Conservation (phyloP, 2,797 vertebrate species). For the Oceanodroma leucorhoa region DNA sequence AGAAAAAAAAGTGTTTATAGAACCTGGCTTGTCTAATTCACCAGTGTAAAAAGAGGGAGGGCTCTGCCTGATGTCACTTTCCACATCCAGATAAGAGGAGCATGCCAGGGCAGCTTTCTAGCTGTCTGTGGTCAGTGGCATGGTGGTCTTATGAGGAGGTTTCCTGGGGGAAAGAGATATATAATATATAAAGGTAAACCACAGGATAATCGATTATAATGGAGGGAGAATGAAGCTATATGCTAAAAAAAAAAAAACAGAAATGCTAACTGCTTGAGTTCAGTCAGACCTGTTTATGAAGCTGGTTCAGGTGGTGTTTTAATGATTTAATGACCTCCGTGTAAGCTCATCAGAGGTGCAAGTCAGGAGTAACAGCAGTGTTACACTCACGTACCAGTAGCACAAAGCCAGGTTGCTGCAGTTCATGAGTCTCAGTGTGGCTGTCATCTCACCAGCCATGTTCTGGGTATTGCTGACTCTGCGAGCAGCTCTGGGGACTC, state of each 20-base stretch:
- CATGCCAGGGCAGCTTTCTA: neutral
- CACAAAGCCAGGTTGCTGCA: neutral
- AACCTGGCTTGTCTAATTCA: slow-evolving; percentile 51
- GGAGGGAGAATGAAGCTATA: neutral
- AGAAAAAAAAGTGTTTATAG: slow-evolving; percentile 39
- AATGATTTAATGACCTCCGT: neutral
- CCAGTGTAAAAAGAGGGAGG: neutral
- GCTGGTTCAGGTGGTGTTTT: neutral
- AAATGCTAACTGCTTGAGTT: neutral
- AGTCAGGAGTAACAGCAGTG: neutral
- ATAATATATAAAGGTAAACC: neutral
- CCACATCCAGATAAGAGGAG: slow-evolving; percentile 4
- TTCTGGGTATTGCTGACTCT: neutral
- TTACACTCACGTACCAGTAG: accelerated
- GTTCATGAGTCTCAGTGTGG: accelerated
- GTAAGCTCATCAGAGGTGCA: neutral
- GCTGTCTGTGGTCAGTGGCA: neutral
- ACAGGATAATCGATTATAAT: neutral
- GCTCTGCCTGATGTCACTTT: slow-evolving; percentile 31
- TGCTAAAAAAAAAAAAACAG: neutral
- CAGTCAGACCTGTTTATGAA: neutral
- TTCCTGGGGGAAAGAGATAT: neutral
- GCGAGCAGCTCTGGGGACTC: slow-evolving; percentile 5
- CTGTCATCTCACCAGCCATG: accelerated
- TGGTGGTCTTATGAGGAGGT: neutral